These are phyloP conservation scores for Acanthisitta chloris DNA, from an alignment of 2,113 vertebrate genomes.

Conservation along the genomic window DNA sequence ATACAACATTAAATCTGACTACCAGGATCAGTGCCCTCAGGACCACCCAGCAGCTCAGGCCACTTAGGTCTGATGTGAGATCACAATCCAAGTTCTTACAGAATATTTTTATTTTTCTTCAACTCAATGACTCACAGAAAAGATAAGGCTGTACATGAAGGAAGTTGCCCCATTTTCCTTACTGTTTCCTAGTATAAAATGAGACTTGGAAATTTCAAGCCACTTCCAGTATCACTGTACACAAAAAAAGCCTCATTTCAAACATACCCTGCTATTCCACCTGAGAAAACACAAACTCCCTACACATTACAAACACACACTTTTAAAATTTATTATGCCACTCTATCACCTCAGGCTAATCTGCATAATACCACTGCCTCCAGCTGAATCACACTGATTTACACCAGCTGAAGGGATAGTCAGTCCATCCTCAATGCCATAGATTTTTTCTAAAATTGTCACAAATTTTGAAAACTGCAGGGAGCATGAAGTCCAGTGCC, in stretches of 20 bases:
- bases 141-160: background rate
- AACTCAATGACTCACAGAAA: background rate
- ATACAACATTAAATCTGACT: background rate
- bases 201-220: background rate
- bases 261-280: background rate
- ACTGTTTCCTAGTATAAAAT: background rate
- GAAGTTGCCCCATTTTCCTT: background rate
- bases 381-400: background rate
- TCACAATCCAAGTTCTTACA: background rate
- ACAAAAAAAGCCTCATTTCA: background rate
- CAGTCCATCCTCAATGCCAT: background rate
- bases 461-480: background rate
- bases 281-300: background rate
- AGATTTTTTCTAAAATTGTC: background rate
- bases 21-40: background rate
- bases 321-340: background rate
- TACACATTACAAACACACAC: background rate
- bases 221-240: background rate
- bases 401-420: background rate
- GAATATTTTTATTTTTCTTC: background rate
- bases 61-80: background rate
- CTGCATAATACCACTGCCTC: background rate
- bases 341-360: background rate
- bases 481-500: background rate
- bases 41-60: background rate